Base-by-base conservation (phyloP, 35 echinoderm and acorn worm species). In the Eucidaris tribuloides region DNA sequence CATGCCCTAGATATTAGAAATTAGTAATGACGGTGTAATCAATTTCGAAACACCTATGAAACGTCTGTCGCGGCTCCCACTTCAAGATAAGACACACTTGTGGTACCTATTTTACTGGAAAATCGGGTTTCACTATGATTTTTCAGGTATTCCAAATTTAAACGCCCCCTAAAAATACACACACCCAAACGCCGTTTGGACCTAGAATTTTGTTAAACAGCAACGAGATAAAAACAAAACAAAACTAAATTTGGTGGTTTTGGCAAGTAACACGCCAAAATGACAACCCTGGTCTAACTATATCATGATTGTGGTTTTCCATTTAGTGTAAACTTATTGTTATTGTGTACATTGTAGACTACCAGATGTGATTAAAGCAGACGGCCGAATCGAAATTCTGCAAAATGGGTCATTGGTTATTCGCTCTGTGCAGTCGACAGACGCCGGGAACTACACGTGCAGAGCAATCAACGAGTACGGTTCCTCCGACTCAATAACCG, bases 401-500 rank as follows among this genome's bases (percentile, higher is more conserved):
- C 2, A 55, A 5, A 93, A 93, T 63, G 96, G 96, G 45, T 89
- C 89, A 41, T 71, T 99, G 4, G 43, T 86, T 4, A 93, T 99
- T 42, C 42, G 77, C 31, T 42, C 55, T 23, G 62, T 81, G 2
- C 71, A 81, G 48, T 81, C 89, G 5, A 57, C 72, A 2, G 89
- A 97, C 38, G 86, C 91, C 0, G 96, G 90, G 20, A 99, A 89
- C 22, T 99, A 99, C 81, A 87, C 91, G 0, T 99, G 96, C 45
- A 72, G 82, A 45, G 96, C 96, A 3, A 72, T 77, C n/a, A 99
- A 99, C 60, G 84, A 54, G 14, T 93, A 87, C 82, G 82, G 90
- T 17, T 89, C 96, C 33, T 82, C 94, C 9, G 96, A 99, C 46
- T 77, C 92, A 54, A 90, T 99, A 14, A 89, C 83, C 17, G 78